A percentile compares a stretch with the other conserved stretches of the same genome.
These are phyloP conservation scores for Phalanger gymnotis DNA, from an alignment of 2,797 vertebrate genomes.

Conservation along the genomic window DNA sequence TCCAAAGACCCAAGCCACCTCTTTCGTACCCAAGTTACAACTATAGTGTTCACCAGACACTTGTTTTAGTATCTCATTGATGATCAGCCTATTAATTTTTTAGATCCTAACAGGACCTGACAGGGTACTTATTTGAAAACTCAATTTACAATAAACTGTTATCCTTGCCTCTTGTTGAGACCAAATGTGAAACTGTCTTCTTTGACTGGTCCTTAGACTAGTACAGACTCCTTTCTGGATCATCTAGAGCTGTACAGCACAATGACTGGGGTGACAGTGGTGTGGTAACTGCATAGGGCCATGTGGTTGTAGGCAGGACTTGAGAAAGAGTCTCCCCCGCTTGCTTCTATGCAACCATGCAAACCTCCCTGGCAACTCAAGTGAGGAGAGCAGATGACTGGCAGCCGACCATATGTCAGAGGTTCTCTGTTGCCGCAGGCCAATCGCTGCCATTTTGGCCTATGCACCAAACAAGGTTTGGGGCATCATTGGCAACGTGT, in stretches of 20 bases:
- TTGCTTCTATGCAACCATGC: conserved; percentile 10
- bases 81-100: conserved; percentile 55
- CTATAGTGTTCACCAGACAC: neutral
- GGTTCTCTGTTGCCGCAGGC: neutral
- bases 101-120: conserved; percentile 38
- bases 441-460: neutral
- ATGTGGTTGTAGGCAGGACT: conserved; percentile 29
- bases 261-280: neutral
- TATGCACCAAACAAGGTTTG: conserved; percentile 11
- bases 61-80: conserved; percentile 58
- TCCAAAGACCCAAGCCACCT: conserved; percentile 53
- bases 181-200: neutral
- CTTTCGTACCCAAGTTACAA: conserved; percentile 28
- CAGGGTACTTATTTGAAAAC: conserved; percentile 22
- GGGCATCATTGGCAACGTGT: conserved; percentile 4
- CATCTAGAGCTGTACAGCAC: neutral
- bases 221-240: conserved; percentile 23
- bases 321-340: conserved; percentile 14
- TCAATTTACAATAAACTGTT: conserved; percentile 10
- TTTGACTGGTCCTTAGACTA: neutral
- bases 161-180: conserved; percentile 6
- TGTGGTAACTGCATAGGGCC: neutral
- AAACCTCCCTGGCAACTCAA: conserved; percentile 12
- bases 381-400: conserved; percentile 31
- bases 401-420: conserved; percentile 26